phyloP scores from a whole-genome alignment of 2,888 invertebrate genomes.

The Podotricha telesiphe region DNA sequence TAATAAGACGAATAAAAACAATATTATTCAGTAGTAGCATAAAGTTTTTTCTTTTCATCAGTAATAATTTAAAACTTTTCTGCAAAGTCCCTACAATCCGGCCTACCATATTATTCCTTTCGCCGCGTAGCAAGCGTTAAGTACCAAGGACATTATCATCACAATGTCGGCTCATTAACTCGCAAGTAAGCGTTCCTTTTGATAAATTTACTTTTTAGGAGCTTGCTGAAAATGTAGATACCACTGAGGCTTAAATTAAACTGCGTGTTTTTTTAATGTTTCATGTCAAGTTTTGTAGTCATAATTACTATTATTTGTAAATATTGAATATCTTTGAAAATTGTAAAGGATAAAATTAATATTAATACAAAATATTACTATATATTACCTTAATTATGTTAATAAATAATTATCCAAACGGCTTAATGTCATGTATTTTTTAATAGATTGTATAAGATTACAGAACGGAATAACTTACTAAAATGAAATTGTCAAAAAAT shows the following conservation, averaged over 20 bases:
- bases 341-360: too few relatives aligned
- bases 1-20: not conserved
- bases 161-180: conserved; percentile 21
- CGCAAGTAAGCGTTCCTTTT: conserved; percentile 63
- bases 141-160: conserved; percentile 18
- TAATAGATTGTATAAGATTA: too few relatives aligned
- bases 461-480: not conserved
- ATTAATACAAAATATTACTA: too few relatives aligned
- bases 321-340: too few relatives aligned
- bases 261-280: conserved; percentile 31
- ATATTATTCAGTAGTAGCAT: not conserved
- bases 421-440: too few relatives aligned
- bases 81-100: conserved; percentile 8
- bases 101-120: conserved; percentile 20
- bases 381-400: too few relatives aligned
- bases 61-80: conserved; percentile 12
- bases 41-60: conserved; percentile 5
- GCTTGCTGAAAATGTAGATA: conserved; percentile 48
- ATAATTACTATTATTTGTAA: too few relatives aligned
- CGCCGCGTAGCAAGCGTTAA: conserved; percentile 11
- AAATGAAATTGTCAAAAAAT: not conserved
- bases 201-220: conserved; percentile 70
- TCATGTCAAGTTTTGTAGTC: too few relatives aligned
- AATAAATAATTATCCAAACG: too few relatives aligned
- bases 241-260: conserved; percentile 38